Base-by-base conservation (phyloP, 2,888 invertebrate genomes). In the Hedya salicella region DNA sequence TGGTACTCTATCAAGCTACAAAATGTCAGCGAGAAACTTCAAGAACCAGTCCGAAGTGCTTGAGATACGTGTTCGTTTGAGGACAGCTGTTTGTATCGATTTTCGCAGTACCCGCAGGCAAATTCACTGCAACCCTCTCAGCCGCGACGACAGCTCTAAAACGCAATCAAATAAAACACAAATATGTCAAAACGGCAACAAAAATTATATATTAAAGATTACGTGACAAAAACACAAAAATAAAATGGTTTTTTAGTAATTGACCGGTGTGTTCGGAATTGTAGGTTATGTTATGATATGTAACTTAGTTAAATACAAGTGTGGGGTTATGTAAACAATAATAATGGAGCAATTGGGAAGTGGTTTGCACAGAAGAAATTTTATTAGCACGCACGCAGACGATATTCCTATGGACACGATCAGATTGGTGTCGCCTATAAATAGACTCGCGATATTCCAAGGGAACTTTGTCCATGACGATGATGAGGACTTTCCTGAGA, bases 11-110 rank as follows among this genome's bases (percentile, higher is more conserved):
- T 13, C 16, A 0, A 25, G 21, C 36, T 53, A 30, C 8, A 25
- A 25, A 19, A 14, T 30, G n/a, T 13, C 40, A 56, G 40, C n/a
- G 17, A 16, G 49, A 39, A 39, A 14, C 19, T 56, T 42, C 11
- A 9, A n/a, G 8, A 53, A 46, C 14, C 49, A 17, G 21, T 42
- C 56, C 40, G 49, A 62, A 62, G 46, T 62, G 9, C 39, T 49
- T 42, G 40, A 56, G 49, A 11, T 36, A 50, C 44, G 21, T 59
- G 42, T 39, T 36, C 69, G 50, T 66, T 70, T 68, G 60, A 70
- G 71, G 83, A 81, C 90, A 89, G 89, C 89, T 89, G 89, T 86
- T 88, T 73, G 57, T 84, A 91, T 91, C 78, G 91, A 91, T 91
- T 88, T 85, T 80, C 75, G 57, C 67, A 68, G 67, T 75, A 80